Base-by-base conservation (phyloP, 1,140 invertebrate species). In the Trialeurodes vaporariorum region DNA sequence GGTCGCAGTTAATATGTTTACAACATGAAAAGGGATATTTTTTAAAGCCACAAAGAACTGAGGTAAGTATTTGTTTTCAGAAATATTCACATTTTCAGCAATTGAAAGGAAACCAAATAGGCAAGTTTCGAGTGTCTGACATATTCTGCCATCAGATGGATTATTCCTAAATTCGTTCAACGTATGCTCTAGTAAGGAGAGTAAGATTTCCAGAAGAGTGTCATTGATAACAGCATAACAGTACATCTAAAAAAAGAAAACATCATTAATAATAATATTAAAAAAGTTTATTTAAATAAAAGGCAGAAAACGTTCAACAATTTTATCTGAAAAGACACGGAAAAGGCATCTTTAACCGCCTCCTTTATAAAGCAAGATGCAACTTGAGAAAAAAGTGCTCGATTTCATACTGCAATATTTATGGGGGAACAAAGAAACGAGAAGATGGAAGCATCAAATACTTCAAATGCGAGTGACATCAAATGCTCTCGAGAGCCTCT, bases 71-170 rank as follows among this genome's bases (percentile, higher is more conserved):
- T 78, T 76, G 73, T 90, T 88, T 63, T 85, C 80, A 25, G 80
- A 75, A 49, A 84, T 84, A 49, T 49, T 49, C 21, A 90, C 84
- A 69, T 83, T 86, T 75, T 94, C 91, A 0, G 90, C 86, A 5
- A 95, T 79, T 25, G 92, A 87, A 59, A 84, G 82, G 75, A 93
- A 90, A 40, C 89, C 88, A 79, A 90, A 91, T 70, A 95, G 82
- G 59, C 87, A 86, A 1, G 90, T 87, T 76, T 96, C 91, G 11
- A 90, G 76, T 23, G 83, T 82, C 69, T 86, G 83, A 83, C 87
- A 87, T 49, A 49, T 23, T 40, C 49, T 40, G 9, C 27, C 34
- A 49, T 49, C 34, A 26, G 67, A 63, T 23, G n/a, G 34, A 17
- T 49, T 49, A 49, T 49, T 49, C 34, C 34, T 49, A 49, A 49